Conservation (phyloP, 1,140 invertebrate genomes). For the Tetraneura akinire region DNA sequence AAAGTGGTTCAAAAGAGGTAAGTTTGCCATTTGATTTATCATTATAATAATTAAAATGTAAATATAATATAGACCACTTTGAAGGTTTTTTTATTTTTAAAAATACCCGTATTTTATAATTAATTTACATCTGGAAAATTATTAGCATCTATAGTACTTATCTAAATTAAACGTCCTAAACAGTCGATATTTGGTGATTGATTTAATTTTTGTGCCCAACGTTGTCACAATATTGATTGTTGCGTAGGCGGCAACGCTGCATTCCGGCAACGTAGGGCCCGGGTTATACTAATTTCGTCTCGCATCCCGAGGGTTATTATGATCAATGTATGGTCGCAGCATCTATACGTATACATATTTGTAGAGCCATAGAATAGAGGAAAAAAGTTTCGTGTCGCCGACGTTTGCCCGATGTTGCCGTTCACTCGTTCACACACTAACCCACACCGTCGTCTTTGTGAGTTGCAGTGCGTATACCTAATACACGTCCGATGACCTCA, state of each 20-base stretch:
- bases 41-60: not conserved
- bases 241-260: slow-evolving; percentile 48
- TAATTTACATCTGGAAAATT: too few relatives aligned
- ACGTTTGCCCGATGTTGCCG: slow-evolving; percentile 35
- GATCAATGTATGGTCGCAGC: slow-evolving; percentile 43
- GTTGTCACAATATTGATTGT: slow-evolving; percentile 37
- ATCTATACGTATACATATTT: not conserved
- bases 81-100: too few relatives aligned
- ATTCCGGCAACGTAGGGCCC: slow-evolving; percentile 28
- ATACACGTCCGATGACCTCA: slow-evolving; percentile 37
- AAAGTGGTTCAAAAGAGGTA: slow-evolving; percentile 56
- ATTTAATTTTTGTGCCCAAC: slow-evolving; percentile 6
- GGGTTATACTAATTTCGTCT: slow-evolving; percentile 40
- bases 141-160: too few relatives aligned
- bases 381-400: slow-evolving; percentile 42
- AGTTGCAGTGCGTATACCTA: slow-evolving; percentile 14
- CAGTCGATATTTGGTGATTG: slow-evolving; percentile 19
- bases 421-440: slow-evolving; percentile 49
- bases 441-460: slow-evolving; percentile 21
- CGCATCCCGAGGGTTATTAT: slow-evolving; percentile 46
- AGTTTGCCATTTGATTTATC: not conserved
- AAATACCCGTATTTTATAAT: too few relatives aligned
- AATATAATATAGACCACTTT: too few relatives aligned
- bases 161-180: not conserved
- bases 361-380: not conserved